These are phyloP conservation scores for Trissolcus brochymenae DNA, from an alignment of 2,888 invertebrate species.

Conservation along the genomic window DNA sequence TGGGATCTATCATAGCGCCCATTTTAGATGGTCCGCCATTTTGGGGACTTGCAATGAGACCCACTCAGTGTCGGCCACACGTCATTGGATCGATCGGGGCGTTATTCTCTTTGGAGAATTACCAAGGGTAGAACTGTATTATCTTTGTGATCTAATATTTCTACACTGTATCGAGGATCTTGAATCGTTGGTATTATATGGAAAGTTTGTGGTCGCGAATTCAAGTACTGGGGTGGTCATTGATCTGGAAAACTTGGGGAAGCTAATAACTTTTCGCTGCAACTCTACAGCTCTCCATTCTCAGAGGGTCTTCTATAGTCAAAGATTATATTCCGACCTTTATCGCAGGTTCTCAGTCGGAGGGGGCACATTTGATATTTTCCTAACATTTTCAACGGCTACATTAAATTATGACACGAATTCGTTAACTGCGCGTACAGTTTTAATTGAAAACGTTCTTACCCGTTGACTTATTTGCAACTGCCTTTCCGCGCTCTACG, in stretches of 20 bases:
- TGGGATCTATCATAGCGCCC: conserved; percentile 28
- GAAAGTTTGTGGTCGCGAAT: conserved; percentile 48
- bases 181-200: conserved; percentile 27
- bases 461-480: neutral
- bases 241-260: conserved; percentile 50
- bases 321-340: conserved; percentile 20
- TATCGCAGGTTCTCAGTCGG: too few relatives aligned
- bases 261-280: conserved; percentile 39
- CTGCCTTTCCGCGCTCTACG: conserved; percentile 23
- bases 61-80: neutral
- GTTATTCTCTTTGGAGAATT: neutral
- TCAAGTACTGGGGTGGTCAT: conserved; percentile 39
- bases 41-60: neutral
- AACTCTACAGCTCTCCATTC: conserved; percentile 13
- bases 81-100: too few relatives aligned
- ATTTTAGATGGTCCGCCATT: conserved; percentile 13
- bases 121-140: conserved; percentile 6
- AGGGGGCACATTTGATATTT: too few relatives aligned
- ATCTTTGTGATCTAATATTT: conserved; percentile 38
- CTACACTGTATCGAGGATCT: conserved; percentile 29
- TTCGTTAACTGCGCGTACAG: too few relatives aligned
- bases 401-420: too few relatives aligned
- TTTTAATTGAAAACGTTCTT: conserved; percentile 24
- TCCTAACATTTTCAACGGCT: too few relatives aligned
- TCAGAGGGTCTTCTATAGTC: neutral